These are phyloP conservation scores for Moxostoma hubbsi DNA, from an alignment of 2,797 vertebrate genomes.

Conservation along the genomic window DNA sequence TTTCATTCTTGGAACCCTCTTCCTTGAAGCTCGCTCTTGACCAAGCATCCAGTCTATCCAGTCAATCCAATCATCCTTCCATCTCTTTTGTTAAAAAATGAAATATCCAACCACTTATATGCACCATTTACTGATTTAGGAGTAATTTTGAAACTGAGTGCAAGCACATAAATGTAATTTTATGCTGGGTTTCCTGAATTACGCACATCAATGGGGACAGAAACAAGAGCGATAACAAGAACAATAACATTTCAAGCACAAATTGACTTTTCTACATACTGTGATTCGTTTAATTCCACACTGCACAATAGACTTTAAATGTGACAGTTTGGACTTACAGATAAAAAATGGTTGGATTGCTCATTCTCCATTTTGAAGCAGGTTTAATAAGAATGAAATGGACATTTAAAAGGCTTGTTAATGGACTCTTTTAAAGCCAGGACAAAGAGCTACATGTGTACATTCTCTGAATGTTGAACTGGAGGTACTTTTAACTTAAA, in stretches of 20 bases:
- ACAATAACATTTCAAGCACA: slow-evolving; percentile 8
- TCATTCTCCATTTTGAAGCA: background rate
- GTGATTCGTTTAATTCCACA: background rate
- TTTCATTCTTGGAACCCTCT: background rate
- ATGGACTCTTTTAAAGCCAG: background rate
- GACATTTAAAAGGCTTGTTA: background rate
- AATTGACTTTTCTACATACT: slow-evolving; percentile 4
- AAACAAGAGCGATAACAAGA: background rate
- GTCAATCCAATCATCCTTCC: background rate
- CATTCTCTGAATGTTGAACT: background rate
- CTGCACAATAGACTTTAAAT: slow-evolving; percentile 39
- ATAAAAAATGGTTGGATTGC: background rate
- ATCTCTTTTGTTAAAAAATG: slow-evolving; percentile 3
- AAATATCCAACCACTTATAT: background rate
- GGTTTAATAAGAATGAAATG: background rate
- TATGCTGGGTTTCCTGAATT: slow-evolving; percentile 28
- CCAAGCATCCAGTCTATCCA: slow-evolving; percentile 16
- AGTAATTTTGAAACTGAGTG: slow-evolving; percentile 18
- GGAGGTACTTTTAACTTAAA: background rate
- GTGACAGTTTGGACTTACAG: background rate
- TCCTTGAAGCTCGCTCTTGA: background rate
- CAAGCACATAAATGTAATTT: slow-evolving; percentile 25
- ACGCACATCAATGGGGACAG: slow-evolving; percentile 19
- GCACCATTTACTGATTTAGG: slow-evolving; percentile 27
- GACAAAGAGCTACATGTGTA: background rate